Base-by-base conservation (phyloP, 2,113 vertebrate genomes). In the Opisthocomus hoazin region DNA sequence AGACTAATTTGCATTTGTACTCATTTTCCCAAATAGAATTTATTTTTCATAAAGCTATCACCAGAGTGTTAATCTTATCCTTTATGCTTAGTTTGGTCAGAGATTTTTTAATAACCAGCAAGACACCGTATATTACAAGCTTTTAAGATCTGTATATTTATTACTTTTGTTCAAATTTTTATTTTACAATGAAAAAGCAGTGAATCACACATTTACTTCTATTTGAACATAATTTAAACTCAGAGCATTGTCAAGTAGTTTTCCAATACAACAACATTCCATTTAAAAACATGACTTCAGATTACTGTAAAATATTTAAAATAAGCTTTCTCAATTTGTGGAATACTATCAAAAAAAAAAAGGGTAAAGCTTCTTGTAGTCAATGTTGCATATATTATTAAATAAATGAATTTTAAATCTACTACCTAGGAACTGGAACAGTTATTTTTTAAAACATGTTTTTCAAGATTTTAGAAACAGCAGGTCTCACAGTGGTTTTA, bases 121-220 rank as follows among this genome's bases (percentile, higher is more conserved):
- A 57, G 14, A 46, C 14, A 37, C 10, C 1, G 2, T 3, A 45
- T 6, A 58, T 0, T 57, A 12, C 17, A 54, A 61, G 29, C 23
- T 69, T 69, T 57, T 37, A 75, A 54, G 7, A 64, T 12, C 17
- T 8, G 11, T 15, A 4, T 51, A 41, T 12, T 41, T 58, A 76
- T 20, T 9, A 9, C 18, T 65, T 50, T 4, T 39, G 16, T 57
- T 74, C 27, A 16, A 8, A 48, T 22, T 37, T 43, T 61, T 16
- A n/a, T n/a, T 68, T 63, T 64, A 24, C 10, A 36, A 27, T 34
- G 10, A 77, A 71, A 64, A 69, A 46, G 16, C 19, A 63, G 29
- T 50, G 71, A 56, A 60, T 39, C 34, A 51, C 11, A n/a, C 6
- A 61, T 61, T 89, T 51, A 71, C 4, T 61, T 82, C 34, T 46